Percentiles rank a stretch among this genome's conserved stretches.
These are phyloP conservation scores for Ceratina australensis DNA, from an alignment of 1,140 invertebrate genomes.

Conservation along the genomic window DNA sequence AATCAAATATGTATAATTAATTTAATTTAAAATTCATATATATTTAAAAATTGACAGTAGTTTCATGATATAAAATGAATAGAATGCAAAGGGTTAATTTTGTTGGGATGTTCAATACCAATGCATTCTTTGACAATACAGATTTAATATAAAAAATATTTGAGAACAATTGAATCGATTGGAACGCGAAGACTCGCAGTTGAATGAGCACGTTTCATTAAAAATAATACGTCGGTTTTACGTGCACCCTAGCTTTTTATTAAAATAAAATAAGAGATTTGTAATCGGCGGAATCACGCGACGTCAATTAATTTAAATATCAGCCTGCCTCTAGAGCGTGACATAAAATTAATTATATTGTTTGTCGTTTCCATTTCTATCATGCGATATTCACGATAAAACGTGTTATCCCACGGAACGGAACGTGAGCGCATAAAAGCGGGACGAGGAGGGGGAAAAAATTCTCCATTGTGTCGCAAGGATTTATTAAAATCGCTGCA, in stretches of 20 bases:
- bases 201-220: no score
- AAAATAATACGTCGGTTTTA: no score
- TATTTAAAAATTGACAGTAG: no score
- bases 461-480: neutral
- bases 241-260: neutral
- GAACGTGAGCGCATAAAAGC: neutral
- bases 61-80: no score
- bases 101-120: no score
- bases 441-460: neutral
- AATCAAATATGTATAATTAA: no score
- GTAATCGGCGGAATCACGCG: neutral
- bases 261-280: neutral
- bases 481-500: slow-evolving; percentile 29
- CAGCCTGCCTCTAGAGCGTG: neutral
- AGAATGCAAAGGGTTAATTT: no score
- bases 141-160: no score
- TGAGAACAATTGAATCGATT: no score
- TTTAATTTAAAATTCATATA: no score
- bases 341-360: slow-evolving; percentile 21
- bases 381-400: neutral
- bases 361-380: neutral
- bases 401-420: neutral
- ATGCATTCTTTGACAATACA: no score
- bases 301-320: neutral
- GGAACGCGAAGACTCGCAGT: no score